Percentiles rank a stretch among this genome's conserved stretches.
phyloP scores from a whole-genome alignment of 2,113 vertebrate species.

The Chaetops frenatus region DNA sequence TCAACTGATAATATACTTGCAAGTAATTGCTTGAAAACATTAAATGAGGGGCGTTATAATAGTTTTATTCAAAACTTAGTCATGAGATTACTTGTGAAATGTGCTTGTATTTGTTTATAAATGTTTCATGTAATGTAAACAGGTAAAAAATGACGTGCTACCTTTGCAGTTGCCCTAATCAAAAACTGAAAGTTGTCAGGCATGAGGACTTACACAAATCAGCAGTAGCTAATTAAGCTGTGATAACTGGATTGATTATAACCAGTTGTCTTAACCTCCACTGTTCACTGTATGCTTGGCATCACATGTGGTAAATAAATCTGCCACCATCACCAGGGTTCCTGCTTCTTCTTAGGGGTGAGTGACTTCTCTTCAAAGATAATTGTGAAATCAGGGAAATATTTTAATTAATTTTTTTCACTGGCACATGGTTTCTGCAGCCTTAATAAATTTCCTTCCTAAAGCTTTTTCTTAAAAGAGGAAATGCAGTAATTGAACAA shows the following conservation, averaged over 20 bases:
- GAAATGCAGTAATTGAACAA: neutral
- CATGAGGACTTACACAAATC: neutral
- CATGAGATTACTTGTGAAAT: neutral
- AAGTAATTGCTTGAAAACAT: neutral
- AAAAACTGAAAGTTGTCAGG: neutral
- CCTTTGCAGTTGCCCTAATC: neutral
- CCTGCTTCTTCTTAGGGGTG: neutral
- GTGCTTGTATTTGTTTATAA: neutral
- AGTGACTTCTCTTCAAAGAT: neutral
- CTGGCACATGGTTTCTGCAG: neutral
- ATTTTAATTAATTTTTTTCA: neutral
- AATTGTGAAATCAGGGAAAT: neutral
- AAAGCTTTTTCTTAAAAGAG: neutral
- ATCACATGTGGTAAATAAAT: neutral
- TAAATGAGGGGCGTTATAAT: neutral
- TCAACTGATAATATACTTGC: neutral
- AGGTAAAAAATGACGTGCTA: neutral
- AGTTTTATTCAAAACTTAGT: neutral
- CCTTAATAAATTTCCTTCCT: neutral
- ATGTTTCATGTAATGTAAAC: neutral
- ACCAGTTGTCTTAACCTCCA: neutral
- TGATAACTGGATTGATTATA: neutral
- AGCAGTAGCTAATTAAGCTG: neutral
- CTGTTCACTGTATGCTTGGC: neutral
- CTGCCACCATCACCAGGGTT: neutral